These are phyloP conservation scores for Chrysochloris asiatica DNA, from an alignment of 2,113 vertebrate species.

Conservation along the genomic window DNA sequence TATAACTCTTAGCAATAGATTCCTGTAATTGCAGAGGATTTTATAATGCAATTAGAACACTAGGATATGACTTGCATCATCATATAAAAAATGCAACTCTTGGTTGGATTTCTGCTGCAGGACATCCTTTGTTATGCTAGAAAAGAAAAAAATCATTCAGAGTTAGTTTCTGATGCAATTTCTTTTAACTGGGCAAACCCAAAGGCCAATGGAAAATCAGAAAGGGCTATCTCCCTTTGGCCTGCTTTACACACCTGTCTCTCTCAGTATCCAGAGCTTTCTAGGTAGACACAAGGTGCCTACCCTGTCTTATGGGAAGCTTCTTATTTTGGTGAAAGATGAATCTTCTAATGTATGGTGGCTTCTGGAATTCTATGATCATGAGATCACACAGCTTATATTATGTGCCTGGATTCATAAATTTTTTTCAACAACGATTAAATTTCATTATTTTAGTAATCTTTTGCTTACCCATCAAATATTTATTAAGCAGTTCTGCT, in stretches of 20 bases:
- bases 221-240: not conserved
- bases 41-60: conserved; percentile 48
- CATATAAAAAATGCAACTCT: conserved; percentile 1
- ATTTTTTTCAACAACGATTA: not conserved
- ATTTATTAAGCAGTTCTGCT: not conserved
- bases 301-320: not conserved
- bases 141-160: not conserved
- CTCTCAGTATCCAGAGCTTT: not conserved
- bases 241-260: not conserved
- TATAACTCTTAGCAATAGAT: conserved; percentile 57
- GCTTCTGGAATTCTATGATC: not conserved
- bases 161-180: conserved; percentile 34
- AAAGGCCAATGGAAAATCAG: not conserved
- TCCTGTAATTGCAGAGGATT: conserved; percentile 64
- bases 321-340: not conserved
- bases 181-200: conserved; percentile 15
- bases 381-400: not conserved
- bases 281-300: not conserved
- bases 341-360: not conserved
- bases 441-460: not conserved
- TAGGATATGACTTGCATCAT: conserved; percentile 40
- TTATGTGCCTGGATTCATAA: not conserved
- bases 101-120: not conserved
- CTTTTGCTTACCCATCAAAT: not conserved
- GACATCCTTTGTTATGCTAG: not conserved